Conservation (phyloP, 2,113 vertebrate species). For the Hyperoodon ampullatus region DNA sequence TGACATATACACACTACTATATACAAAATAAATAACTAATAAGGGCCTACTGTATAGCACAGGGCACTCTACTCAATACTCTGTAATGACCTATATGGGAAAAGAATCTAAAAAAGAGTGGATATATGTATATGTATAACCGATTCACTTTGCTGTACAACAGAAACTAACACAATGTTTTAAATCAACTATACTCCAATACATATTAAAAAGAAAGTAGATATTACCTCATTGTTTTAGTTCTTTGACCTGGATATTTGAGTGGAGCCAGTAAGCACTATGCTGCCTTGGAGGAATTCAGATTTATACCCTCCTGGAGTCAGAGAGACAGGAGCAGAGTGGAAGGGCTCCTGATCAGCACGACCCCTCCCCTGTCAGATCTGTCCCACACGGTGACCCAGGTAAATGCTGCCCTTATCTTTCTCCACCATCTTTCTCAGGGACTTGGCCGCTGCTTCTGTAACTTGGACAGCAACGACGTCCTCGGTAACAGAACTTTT, state of each 20-base stretch:
- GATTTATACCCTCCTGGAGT: neutral
- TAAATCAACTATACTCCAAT: neutral
- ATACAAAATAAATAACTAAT: neutral
- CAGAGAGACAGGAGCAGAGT: neutral
- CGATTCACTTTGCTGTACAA: neutral
- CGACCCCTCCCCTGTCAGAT: neutral
- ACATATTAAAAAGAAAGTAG: neutral
- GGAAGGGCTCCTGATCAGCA: neutral
- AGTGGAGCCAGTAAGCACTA: neutral
- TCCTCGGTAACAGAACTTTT: slow-evolving; percentile 46
- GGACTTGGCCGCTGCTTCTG: slow-evolving; percentile 24
- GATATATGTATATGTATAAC: neutral
- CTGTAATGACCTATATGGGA: neutral
- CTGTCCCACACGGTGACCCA: neutral
- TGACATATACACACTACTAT: neutral
- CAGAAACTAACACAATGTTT: neutral
- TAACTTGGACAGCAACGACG: neutral
- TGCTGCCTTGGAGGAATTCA: slow-evolving; percentile 13
- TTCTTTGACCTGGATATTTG: slow-evolving; percentile 57
- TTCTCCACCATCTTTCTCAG: neutral
- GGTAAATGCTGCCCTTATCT: neutral
- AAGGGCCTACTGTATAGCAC: neutral
- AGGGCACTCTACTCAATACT: neutral
- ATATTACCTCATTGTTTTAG: slow-evolving; percentile 53
- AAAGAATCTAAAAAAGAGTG: neutral